phyloP scores from a whole-genome alignment of 2,113 vertebrate genomes.

The Erythrolamprus reginae region DNA sequence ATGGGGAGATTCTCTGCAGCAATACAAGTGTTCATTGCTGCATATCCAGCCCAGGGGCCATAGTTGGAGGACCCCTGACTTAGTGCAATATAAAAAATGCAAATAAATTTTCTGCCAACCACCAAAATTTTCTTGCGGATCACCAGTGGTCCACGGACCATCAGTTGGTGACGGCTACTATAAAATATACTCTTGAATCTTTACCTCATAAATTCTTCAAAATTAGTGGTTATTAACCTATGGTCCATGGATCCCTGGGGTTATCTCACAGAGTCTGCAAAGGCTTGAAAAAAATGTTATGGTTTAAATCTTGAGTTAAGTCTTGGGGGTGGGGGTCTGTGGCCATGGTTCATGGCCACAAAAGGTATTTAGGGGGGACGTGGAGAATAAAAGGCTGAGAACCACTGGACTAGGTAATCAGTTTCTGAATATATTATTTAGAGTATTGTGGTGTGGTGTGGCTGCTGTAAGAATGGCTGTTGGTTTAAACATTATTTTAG shows the following conservation, averaged over 20 bases:
- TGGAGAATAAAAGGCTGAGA: neutral
- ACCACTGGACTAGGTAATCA: neutral
- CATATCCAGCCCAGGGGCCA: too few relatives aligned
- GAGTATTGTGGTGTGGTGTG: neutral
- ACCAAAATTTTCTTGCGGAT: too few relatives aligned
- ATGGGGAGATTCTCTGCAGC: too few relatives aligned
- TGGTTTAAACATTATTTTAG: neutral
- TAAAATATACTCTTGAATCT: neutral
- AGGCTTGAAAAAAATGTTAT: neutral
- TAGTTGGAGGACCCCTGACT: too few relatives aligned
- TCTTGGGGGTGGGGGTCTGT: neutral
- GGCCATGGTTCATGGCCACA: neutral
- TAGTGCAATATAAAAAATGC: too few relatives aligned
- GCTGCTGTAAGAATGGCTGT: neutral
- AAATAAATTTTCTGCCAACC: too few relatives aligned
- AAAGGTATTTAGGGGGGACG: neutral
- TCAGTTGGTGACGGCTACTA: too few relatives aligned
- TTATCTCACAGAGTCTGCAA: neutral
- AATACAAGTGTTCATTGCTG: too few relatives aligned
- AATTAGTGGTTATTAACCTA: neutral
- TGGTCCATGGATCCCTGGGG: neutral
- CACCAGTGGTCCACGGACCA: too few relatives aligned
- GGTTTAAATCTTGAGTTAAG: neutral
- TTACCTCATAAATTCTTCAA: neutral
- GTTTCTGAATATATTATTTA: neutral